Evolutionary conservation across 2,888 invertebrate genomes (phyloP).

Genomic region (Tetheella fluctuosa): DNA sequence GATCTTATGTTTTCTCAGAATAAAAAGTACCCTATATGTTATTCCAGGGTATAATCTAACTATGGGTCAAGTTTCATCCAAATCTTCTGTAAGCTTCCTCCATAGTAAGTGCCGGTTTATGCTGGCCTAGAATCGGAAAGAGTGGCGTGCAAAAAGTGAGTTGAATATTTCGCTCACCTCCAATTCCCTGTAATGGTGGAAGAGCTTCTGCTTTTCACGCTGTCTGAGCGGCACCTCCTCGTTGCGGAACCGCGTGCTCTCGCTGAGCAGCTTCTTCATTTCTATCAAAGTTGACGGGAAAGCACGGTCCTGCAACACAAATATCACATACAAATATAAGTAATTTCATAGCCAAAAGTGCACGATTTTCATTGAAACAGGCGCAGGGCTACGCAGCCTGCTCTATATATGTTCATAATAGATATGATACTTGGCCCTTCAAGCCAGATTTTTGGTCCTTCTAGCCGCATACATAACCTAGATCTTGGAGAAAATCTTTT

Average conservation of each 20-base stretch:
- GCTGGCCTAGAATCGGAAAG: no score
- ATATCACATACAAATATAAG: neutral
- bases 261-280: constrained; percentile 96
- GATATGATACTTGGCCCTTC: neutral
- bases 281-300: constrained; percentile 97
- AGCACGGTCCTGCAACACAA: constrained; percentile 88
- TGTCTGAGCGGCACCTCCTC: constrained; percentile 97
- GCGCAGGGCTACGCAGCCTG: neutral
- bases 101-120: no score
- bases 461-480: neutral
- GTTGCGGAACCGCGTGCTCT: constrained; percentile 95
- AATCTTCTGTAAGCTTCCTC: no score
- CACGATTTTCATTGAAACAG: neutral
- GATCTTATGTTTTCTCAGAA: no score
- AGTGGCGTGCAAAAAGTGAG: neutral
- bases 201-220: constrained; percentile 94
- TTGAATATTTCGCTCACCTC: constrained; percentile 72
- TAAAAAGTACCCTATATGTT: no score
- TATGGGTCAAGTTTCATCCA: no score
- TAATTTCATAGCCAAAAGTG: neutral
- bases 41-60: no score
- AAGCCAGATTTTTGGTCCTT: neutral
- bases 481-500: no score
- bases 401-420: neutral
- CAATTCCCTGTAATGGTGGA: constrained; percentile 93